These are phyloP conservation scores for Alloplasta piceator DNA, from an alignment of 2,888 invertebrate species.

Conservation along the genomic window DNA sequence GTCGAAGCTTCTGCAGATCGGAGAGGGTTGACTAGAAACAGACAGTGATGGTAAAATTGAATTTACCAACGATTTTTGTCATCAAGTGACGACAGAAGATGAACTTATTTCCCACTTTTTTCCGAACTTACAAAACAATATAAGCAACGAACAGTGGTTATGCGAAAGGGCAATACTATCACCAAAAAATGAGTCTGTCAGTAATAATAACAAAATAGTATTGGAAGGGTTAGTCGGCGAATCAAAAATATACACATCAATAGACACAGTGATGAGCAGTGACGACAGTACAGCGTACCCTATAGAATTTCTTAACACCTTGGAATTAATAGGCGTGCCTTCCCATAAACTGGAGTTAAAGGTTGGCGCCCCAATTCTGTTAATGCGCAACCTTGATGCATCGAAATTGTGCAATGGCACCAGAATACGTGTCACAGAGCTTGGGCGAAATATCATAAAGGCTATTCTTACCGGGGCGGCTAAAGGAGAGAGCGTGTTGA, in stretches of 20 bases:
- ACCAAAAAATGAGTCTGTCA: too few relatives aligned
- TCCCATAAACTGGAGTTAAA: constrained; percentile 69
- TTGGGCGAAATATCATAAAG: constrained; percentile 61
- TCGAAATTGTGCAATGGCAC: too few relatives aligned
- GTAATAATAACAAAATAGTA: too few relatives aligned
- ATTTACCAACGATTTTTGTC: too few relatives aligned
- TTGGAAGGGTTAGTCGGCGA: too few relatives aligned
- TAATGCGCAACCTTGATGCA: too few relatives aligned
- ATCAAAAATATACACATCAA: too few relatives aligned
- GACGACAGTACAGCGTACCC: constrained; percentile 67
- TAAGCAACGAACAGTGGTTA: background rate
- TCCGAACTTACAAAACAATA: too few relatives aligned
- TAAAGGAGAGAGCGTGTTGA: too few relatives aligned
- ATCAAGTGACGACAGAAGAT: background rate
- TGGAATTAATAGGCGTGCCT: constrained; percentile 69
- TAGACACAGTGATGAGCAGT: too few relatives aligned
- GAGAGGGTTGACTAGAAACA: background rate
- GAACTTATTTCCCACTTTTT: background rate
- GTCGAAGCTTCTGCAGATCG: constrained; percentile 48
- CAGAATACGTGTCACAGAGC: too few relatives aligned
- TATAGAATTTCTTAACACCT: constrained; percentile 69
- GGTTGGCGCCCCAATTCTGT: constrained; percentile 72
- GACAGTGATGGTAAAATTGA: background rate
- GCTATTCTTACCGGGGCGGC: constrained; percentile 61
- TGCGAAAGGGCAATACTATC: background rate